Evolutionary conservation across 2,113 vertebrate genomes (phyloP), one percentile per base, ranked within the genome.

Genomic region (Tinamus guttatus): DNA sequence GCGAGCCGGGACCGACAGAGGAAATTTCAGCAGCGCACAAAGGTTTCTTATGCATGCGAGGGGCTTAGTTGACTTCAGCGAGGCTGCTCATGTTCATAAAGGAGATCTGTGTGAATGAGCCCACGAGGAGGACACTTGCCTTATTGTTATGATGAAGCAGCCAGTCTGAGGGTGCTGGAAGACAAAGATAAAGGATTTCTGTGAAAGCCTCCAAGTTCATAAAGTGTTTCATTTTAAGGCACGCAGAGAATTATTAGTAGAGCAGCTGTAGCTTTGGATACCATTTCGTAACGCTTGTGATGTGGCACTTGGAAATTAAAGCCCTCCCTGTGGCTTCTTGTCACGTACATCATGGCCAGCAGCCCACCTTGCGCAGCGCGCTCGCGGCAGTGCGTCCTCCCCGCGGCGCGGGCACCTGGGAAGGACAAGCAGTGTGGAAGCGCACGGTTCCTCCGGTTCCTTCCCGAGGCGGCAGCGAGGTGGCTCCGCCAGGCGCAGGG

Each of bases 271-370:
- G 73, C 47, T 90, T 96, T 93, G 93, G 65, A 58, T 92, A 65
- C 58, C 1, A 45, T 93, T 94, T 94, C 0, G 0, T 76, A 93
- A 84, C 58, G 83, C 18, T 9, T 38, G 40, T 19, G 73, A 92
- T 81, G 60, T 74, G 73, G 73, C 43, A 88, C 93, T 94, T 94
- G 78, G 85, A 96, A 96, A 95, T 86, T 28, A 96, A 90, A 95
- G 7, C 52, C 74, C 21, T 93, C 67, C 90, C 87, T 85, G 43
- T 52, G 70, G 58, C 58, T 87, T 90, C 75, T 86, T 82, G 81
- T 80, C 63, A 84, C 0, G 0, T 24, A 78, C 21, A 21, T 78
- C 7, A 4, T 64, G n/a, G 40, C 34, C 80, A 90, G 43, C 27
- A 81, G 34, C 30, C 27, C 43, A 81, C 12, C 74, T 86, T 93